Evolutionary conservation across 2,113 vertebrate genomes (phyloP), one percentile per base, ranked within the genome.

Genomic region (Varanus komodoensis): DNA sequence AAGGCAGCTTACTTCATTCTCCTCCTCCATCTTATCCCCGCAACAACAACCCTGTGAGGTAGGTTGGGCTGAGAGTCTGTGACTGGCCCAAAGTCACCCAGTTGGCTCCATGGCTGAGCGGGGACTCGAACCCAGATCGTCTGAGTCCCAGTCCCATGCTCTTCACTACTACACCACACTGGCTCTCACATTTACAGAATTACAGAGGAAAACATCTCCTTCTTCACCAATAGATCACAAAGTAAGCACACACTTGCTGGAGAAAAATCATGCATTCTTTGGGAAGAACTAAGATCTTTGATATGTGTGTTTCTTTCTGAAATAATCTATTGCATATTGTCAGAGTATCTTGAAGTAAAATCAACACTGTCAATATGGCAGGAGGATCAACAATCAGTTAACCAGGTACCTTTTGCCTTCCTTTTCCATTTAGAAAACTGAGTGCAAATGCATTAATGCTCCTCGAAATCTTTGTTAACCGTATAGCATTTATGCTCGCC

Each of bases 381-480:
- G 11, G 7, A 4, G 90, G 74, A 86, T 57, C 93, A 94, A 92
- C 77, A 71, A 71, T 89, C 54, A 83, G 34, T 92, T 92, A 92
- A 4, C 29, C 85, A 5, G 4, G 84, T 34, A 21, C 23, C 68
- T 3, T 69, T 79, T 29, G 34, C 82, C 19, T 87, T 90, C 87
- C 85, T 89, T 88, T 34, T 57, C 6, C 81, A 21, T n/a, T 75
- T 77, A 86, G 82, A 82, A 93, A 93, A 17, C 69, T 57, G 5
- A 8, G 2, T 81, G 1, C 7, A 4, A 8, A 1, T 74, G 0
- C 7, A 4, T 88, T 89, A 84, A 3, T 71, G 0, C 38, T 75
- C 21, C 29, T 25, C 71, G 11, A 21, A 87, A 90, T 90, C 82
- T 89, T 88, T 84, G 92, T 32, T 0, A 0, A 4, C 86, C 78